phyloP scores from a whole-genome alignment of 2,888 invertebrate genomes.

The Pheosia gnoma region DNA sequence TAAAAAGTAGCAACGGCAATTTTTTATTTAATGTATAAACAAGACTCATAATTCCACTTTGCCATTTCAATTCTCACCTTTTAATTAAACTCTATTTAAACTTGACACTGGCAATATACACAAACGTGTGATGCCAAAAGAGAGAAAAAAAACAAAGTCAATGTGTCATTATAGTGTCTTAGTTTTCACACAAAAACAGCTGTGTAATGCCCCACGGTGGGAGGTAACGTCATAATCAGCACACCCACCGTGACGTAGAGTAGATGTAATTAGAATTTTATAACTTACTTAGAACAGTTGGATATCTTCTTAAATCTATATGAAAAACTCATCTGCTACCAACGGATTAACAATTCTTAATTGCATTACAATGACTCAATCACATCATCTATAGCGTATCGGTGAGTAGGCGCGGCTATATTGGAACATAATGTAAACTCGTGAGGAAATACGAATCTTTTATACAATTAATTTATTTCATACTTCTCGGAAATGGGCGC shows the following conservation, averaged over 20 bases:
- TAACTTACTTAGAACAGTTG: slow-evolving; percentile 13
- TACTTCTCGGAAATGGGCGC: slow-evolving; percentile 17
- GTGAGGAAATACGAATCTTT: neutral
- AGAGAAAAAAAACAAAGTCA: too few relatives aligned
- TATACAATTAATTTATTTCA: slow-evolving; percentile 17
- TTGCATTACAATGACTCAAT: slow-evolving; percentile 1
- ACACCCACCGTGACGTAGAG: slow-evolving; percentile 21
- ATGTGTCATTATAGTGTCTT: slow-evolving; percentile 16
- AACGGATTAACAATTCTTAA: neutral
- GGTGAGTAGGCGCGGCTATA: neutral
- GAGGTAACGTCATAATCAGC: slow-evolving; percentile 26
- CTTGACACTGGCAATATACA: too few relatives aligned
- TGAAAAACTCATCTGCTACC: slow-evolving; percentile 5
- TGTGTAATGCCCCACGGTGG: slow-evolving; percentile 26
- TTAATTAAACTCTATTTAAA: slow-evolving; percentile 12
- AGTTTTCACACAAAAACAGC: slow-evolving; percentile 5
- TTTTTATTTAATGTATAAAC: slow-evolving; percentile 26
- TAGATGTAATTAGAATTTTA: slow-evolving; percentile 14
- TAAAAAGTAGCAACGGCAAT: slow-evolving; percentile 1
- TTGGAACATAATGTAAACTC: neutral
- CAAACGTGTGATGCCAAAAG: too few relatives aligned
- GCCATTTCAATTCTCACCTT: slow-evolving; percentile 6
- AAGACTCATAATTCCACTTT: slow-evolving; percentile 14
- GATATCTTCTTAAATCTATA: slow-evolving; percentile 6
- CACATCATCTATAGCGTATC: neutral